These are phyloP conservation scores for Mycteria americana DNA, from an alignment of 2,797 vertebrate genomes.

Conservation along the genomic window DNA sequence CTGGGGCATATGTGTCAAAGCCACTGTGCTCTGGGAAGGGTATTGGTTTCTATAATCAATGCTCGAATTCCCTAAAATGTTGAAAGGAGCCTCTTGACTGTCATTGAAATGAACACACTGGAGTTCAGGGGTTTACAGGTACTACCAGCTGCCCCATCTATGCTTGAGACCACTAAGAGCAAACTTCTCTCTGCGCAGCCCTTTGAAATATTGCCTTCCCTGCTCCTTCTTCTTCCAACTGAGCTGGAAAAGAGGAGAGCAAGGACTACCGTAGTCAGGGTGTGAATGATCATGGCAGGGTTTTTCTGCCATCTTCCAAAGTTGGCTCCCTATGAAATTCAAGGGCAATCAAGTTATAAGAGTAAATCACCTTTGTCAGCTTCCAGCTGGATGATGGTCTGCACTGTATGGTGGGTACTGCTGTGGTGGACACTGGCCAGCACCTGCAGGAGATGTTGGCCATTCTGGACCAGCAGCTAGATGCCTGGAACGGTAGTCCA, in stretches of 20 bases:
- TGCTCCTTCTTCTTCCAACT: background rate
- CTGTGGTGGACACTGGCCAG: background rate
- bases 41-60: background rate
- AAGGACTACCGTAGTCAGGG: background rate
- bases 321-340: background rate
- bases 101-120: rapidly evolving
- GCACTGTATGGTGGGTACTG: background rate
- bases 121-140: background rate
- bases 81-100: background rate
- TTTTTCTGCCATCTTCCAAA: background rate
- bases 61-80: background rate
- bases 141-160: background rate
- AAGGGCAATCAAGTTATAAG: background rate
- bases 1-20: background rate
- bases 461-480: background rate
- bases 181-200: background rate
- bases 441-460: background rate
- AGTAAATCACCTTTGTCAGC: too few relatives aligned
- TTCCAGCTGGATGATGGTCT: background rate
- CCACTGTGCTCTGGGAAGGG: background rate
- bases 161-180: background rate
- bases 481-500: background rate
- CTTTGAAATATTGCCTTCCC: background rate
- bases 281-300: background rate
- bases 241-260: background rate